These are phyloP conservation scores for Gorsachius goisagi DNA, from an alignment of 2,113 vertebrate genomes.

Conservation along the genomic window DNA sequence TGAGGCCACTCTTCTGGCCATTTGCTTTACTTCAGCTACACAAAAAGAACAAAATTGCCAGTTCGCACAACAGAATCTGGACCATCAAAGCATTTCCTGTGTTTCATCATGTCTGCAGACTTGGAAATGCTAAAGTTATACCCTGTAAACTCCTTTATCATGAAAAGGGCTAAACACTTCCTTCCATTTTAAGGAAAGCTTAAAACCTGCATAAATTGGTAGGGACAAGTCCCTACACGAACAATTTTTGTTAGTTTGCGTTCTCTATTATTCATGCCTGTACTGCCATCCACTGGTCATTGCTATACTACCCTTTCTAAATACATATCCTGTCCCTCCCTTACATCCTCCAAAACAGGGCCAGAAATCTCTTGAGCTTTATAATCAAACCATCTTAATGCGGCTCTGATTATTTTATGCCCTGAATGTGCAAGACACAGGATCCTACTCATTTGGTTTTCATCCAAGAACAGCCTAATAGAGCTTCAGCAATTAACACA, in stretches of 20 bases:
- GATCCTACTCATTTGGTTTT: neutral
- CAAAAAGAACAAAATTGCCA: neutral
- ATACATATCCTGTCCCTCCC: fast-evolving
- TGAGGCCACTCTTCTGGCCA: conserved; percentile 65
- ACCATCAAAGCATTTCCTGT: neutral
- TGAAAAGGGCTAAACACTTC: neutral
- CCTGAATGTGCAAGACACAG: neutral
- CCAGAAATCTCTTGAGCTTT: neutral
- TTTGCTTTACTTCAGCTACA: conserved; percentile 72
- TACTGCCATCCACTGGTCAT: conserved; percentile 47
- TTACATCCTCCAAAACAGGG: neutral
- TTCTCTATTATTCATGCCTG: neutral
- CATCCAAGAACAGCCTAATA: neutral
- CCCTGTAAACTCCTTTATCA: neutral
- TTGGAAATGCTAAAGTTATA: neutral
- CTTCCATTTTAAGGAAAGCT: neutral
- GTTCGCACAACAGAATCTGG: neutral
- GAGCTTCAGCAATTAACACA: neutral
- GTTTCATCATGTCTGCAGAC: neutral
- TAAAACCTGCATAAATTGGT: neutral
- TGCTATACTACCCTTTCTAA: neutral
- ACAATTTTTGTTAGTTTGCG: neutral
- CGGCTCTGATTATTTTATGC: neutral
- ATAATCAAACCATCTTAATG: neutral
- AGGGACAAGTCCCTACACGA: fast-evolving